Conservation (phyloP, 2,888 invertebrate genomes). For the Tridacna crocea region DNA sequence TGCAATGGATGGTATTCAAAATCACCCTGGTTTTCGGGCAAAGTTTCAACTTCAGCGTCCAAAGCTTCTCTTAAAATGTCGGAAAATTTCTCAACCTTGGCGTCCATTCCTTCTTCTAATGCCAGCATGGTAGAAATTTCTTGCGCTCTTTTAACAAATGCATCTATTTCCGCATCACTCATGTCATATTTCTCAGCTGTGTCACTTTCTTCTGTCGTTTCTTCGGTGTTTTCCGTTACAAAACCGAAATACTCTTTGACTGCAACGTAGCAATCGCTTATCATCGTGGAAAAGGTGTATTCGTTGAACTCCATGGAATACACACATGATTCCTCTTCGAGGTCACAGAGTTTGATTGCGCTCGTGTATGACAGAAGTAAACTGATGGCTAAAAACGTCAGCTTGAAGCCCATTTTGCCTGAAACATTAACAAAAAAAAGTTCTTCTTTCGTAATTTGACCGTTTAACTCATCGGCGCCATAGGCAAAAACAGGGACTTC, state of each 20-base stretch:
- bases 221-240: not conserved
- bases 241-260: not conserved
- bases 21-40: not conserved
- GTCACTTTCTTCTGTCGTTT: not conserved
- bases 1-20: conserved; percentile 37
- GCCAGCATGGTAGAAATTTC: not conserved
- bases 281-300: not conserved
- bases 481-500: too few species aligned
- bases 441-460: not conserved
- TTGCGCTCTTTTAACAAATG: not conserved
- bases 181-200: not conserved
- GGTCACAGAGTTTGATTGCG: not conserved
- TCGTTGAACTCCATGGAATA: not conserved
- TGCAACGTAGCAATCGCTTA: not conserved
- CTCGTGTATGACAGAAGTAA: not conserved
- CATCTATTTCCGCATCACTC: not conserved
- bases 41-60: not conserved
- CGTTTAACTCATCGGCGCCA: not conserved
- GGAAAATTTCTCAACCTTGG: not conserved
- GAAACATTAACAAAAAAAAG: not conserved
- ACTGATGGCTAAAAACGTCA: not conserved
- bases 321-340: not conserved
- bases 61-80: not conserved
- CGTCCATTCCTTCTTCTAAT: not conserved
- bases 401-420: not conserved